phyloP scores from a whole-genome alignment of 2,113 vertebrate species.

The Nycticorax nycticorax region DNA sequence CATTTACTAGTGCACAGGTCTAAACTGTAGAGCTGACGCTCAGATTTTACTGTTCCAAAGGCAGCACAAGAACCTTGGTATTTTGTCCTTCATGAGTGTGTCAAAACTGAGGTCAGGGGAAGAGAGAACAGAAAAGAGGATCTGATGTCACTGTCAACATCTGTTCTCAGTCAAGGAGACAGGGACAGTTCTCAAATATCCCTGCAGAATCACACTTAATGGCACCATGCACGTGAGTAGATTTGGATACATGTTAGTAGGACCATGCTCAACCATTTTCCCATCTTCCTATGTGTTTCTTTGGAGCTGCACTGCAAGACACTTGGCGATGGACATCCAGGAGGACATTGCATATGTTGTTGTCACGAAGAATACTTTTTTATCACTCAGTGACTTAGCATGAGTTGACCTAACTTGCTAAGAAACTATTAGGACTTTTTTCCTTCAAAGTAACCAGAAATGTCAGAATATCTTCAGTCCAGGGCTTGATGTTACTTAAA shows the following conservation, averaged over 20 bases:
- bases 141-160: neutral
- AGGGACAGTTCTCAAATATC: neutral
- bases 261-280: neutral
- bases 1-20: neutral
- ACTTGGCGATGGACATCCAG: neutral
- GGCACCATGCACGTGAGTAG: neutral
- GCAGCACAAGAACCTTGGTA: neutral
- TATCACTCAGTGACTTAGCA: neutral
- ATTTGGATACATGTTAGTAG: neutral
- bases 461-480: neutral
- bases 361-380: neutral
- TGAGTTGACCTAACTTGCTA: neutral
- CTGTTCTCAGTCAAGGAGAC: neutral
- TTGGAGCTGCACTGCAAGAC: neutral
- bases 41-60: neutral
- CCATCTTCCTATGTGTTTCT: neutral
- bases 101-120: neutral
- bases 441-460: constrained; percentile 7
- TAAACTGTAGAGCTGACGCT: neutral
- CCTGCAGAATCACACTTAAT: neutral
- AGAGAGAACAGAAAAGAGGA: neutral
- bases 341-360: neutral
- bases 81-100: neutral
- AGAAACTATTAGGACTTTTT: neutral
- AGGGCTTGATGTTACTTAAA: neutral